Base-by-base conservation (phyloP, 1,140 invertebrate genomes). In the Pseudomyrmex flavicornis region DNA sequence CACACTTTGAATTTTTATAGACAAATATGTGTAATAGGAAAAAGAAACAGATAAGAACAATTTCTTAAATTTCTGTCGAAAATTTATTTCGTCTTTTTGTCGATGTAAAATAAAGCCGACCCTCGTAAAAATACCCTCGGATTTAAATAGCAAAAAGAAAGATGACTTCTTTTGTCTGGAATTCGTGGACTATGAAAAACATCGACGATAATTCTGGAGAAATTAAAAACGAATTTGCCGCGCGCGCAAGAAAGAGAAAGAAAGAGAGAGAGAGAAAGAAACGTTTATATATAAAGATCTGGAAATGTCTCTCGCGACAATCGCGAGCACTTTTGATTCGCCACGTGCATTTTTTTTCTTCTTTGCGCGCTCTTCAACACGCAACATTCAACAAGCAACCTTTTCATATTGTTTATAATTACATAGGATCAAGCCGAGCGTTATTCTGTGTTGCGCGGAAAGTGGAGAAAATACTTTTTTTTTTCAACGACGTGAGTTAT, bases 221-320 rank as follows among this genome's bases (percentile, higher is more conserved):
- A 26, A 75, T 75, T 75, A 75, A 75, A 75, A 75, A 62, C 44
- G 48, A 46, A 75, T 75, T 75, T 63, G 2, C 46, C 46, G 35
- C 35, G 35, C 35, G 5, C 35, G 35, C 4, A 0, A 35, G 35
- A 35, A 5, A 35, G 35, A 35, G 35, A 35, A 0, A n/a, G n/a
- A n/a, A n/a, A n/a, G n/a, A n/a, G n/a, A n/a, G n/a, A 35, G 5
- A 35, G 5, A 35, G 5, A 7, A 13, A 5, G 26, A 52, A 22
- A 12, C n/a, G 26, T 52, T 62, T 74, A 56, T 35, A 56, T 35
- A 35, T 15, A n/a, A 26, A 52, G 20, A 35, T 76, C 15, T 62
- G 4, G 20, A 9, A 4, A 58, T 9, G n/a, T 58, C 54, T 58
- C 17, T 12, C 17, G n/a, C 12, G 15, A 52, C 48, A 52, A 63